Evolutionary conservation across 1,140 invertebrate genomes (phyloP).

Genomic region (Drosophila bocki): DNA sequence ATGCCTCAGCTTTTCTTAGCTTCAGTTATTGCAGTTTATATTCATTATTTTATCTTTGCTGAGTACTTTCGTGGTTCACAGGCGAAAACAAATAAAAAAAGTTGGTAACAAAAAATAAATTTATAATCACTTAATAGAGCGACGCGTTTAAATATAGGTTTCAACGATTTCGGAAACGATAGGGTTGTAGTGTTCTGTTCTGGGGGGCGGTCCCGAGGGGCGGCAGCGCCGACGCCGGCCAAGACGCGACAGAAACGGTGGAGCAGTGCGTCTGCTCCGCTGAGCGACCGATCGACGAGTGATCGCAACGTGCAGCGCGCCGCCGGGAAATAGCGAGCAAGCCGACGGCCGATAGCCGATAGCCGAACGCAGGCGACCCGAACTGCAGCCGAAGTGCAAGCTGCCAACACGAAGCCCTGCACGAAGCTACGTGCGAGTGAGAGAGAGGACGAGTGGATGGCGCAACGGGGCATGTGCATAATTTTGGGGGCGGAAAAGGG

Average conservation of each 20-base stretch:
- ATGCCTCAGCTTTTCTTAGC: constrained; percentile 21
- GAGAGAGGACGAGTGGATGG: background rate
- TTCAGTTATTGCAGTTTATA: constrained; percentile 7
- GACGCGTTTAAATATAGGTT: background rate
- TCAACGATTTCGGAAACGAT: background rate
- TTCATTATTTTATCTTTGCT: background rate
- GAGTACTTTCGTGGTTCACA: constrained; percentile 11
- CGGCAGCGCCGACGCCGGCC: constrained; percentile 13
- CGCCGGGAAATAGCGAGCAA: constrained; percentile 22
- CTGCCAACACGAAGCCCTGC: background rate
- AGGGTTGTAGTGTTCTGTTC: background rate
- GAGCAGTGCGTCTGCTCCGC: constrained; percentile 56
- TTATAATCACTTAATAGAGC: constrained; percentile 18
- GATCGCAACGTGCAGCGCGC: constrained; percentile 66
- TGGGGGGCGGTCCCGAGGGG: constrained; percentile 1
- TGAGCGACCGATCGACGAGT: constrained; percentile 74
- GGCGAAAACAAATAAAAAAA: constrained; percentile 40
- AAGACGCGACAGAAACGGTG: constrained; percentile 3
- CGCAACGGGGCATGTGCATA: constrained; percentile 2
- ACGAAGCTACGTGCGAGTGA: constrained; percentile 2
- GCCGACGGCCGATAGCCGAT: background rate
- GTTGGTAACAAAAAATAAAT: constrained; percentile 18
- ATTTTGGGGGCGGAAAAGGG: background rate
- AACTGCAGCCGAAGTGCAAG: constrained; percentile 22
- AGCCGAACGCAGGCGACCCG: constrained; percentile 10